Evolutionary conservation across 2,888 invertebrate genomes (phyloP), one percentile per base, ranked within the genome.

Genomic region (Aplocera efformata): DNA sequence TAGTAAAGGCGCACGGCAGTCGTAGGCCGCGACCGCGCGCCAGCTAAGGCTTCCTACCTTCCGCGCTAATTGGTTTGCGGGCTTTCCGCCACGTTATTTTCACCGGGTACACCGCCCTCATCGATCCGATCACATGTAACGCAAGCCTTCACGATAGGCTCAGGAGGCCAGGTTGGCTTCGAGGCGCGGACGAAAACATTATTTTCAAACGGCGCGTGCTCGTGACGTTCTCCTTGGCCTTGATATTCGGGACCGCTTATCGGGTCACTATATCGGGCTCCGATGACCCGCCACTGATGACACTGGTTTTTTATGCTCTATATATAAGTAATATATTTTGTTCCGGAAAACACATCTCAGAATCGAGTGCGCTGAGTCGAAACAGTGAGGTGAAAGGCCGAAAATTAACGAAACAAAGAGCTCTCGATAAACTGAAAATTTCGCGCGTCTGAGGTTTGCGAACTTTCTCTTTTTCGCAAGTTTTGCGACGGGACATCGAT

Each of bases 361-460:
- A 22, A 26, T 11, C 23, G 10, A 7, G 6, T 8, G 7, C 1
- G n/a, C 10, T 27, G 6, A 27, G 13, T 17, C n/a, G n/a, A n/a
- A n/a, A n/a, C n/a, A 48, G 32, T 28, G 44, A 28, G 52, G 45
- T 34, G 50, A 53, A 53, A 56, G 67, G 77, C 69, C 73, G 74
- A 70, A 69, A 73, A 56, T 58, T 58, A 60, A 65, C 69, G 61
- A 70, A 76, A 79, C 74, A 74, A 76, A 76, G 71, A 79, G 59
- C 63, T 76, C 64, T 72, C 70, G 65, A 79, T 68, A 63, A 65
- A 72, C 67, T 73, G 61, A 77, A 79, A 77, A 72, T 75, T 66
- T 49, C 56, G 64, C 67, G 65, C 67, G 72, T 63, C 67, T 66
- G 67, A 39, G 62, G 71, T 69, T 64, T 70, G 78, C 74, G 68